Base-by-base conservation (phyloP, 2,888 invertebrate species). In the Netelia inedita region DNA sequence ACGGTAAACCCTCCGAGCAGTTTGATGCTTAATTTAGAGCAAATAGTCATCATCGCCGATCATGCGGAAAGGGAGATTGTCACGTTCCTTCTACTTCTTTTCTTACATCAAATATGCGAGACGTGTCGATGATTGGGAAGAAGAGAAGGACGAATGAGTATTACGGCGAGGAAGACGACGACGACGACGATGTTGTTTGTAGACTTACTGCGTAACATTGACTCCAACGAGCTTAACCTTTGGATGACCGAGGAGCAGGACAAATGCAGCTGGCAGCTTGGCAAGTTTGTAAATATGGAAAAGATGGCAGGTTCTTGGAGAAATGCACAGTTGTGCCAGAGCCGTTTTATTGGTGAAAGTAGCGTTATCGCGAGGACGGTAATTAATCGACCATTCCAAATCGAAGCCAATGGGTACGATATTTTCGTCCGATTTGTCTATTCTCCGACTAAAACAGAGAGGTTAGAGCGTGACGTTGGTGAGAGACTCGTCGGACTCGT, bases 331-430 rank as follows among this genome's bases (percentile, higher is more conserved):
- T 92, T 96, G 96, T 68, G 96, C 95, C 1, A 96, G 94, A 0
- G 96, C 95, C 0, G 95, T 95, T 92, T 95, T 96, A 1, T 95
- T 95, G 10, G 79, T 79, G 8, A 79, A 28, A 57, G 16, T 57
- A 96, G 93, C 95, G 1, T 95, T 95, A 23, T 95, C 93, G 3
- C 95, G 96, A 0, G 95, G 95, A 92, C 95, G 93, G 89, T 95
- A 96, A 79, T 93, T 94, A 35, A 87, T 83, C 5, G 96, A 96
- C 96, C 96, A 96, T 91, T 96, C 96, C 92, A 96, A 94, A 90
- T 96, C 96, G 89, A 96, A 96, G 3, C 96, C 96, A 84, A 96
- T 91, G 3, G 95, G 94, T 53, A 95, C 92, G 21, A 94, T 86
- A 2, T 93, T 93, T 28, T 90, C 90, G 14, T 86, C 72, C 16